Evolutionary conservation across 2,797 vertebrate genomes (phyloP).

Genomic region (Poecilia picta): DNA sequence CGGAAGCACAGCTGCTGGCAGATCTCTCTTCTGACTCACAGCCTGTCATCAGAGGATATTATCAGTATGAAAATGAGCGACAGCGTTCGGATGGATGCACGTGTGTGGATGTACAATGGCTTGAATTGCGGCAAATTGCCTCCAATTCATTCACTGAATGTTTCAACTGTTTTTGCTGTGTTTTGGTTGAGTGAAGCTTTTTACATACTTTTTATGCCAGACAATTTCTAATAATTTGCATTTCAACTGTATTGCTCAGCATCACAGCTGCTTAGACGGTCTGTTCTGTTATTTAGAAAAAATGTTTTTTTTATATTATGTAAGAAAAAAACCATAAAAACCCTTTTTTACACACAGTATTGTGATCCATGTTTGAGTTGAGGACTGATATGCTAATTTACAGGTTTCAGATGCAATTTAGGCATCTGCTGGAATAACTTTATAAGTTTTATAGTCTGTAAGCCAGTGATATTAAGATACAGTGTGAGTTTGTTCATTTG

Average conservation of each 20-base stretch:
- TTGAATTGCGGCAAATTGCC: slow-evolving; percentile 48
- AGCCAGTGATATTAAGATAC: not conserved
- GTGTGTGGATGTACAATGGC: slow-evolving; percentile 39
- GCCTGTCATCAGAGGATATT: slow-evolving; percentile 49
- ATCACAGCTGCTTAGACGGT: slow-evolving; percentile 27
- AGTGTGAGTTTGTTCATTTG: not conserved
- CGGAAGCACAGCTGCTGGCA: slow-evolving; percentile 45
- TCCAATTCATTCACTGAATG: slow-evolving; percentile 46
- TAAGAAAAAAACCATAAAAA: not conserved
- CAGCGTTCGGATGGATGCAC: slow-evolving; percentile 31
- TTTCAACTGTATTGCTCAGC: slow-evolving; percentile 25
- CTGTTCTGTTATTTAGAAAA: slow-evolving; percentile 12
- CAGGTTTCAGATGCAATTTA: not conserved
- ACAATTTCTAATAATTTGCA: slow-evolving; percentile 47
- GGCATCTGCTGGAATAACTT: not conserved
- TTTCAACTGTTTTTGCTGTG: slow-evolving; percentile 19
- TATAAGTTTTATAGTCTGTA: not conserved
- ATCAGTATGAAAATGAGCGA: slow-evolving; percentile 30
- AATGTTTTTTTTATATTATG: not conserved
- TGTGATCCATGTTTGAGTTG: slow-evolving; percentile 6
- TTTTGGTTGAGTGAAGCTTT: slow-evolving; percentile 31
- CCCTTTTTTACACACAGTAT: not conserved
- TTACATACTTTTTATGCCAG: slow-evolving; percentile 33
- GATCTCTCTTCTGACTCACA: slow-evolving; percentile 47
- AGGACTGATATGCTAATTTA: not conserved